A percentile compares a stretch with the other conserved stretches of the same genome.
Evolutionary conservation across 53 echinoderm and acorn worm species (phyloP).

Genomic region (Holothuria scabra): DNA sequence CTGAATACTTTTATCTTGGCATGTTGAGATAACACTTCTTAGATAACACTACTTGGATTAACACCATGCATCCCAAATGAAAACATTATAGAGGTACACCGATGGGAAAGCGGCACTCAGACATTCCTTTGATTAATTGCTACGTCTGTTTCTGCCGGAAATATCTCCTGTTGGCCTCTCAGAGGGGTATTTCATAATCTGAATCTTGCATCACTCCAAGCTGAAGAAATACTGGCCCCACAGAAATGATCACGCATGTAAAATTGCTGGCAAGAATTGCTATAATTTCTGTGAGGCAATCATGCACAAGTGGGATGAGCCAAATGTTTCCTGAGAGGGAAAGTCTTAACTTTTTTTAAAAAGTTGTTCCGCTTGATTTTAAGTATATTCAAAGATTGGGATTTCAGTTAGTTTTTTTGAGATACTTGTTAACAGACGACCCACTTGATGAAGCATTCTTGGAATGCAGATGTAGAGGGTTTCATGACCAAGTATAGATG

Average conservation of each 20-base stretch:
- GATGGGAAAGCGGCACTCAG: background rate
- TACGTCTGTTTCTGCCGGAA: no score
- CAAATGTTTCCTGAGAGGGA: background rate
- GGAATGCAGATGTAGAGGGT: conserved; percentile 20
- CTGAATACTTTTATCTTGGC: no score
- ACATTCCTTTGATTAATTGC: conserved; percentile 34
- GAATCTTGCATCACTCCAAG: no score
- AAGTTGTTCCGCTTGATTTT: background rate
- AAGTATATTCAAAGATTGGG: background rate
- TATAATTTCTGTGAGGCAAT: background rate
- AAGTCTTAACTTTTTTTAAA: background rate
- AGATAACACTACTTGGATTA: background rate
- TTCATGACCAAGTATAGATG: conserved; percentile 36
- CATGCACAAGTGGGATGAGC: background rate
- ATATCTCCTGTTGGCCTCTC: no score
- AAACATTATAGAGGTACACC: conserved; percentile 14
- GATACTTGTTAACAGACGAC: background rate
- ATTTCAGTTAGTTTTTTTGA: background rate
- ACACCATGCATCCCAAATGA: background rate
- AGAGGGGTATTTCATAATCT: no score
- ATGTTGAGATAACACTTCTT: background rate
- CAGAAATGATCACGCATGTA: no score
- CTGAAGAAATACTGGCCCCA: no score
- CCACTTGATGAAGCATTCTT: conserved; percentile 48
- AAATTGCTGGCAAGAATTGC: background rate